Evolutionary conservation across 2,113 vertebrate genomes (phyloP).

Genomic region (Callorhinus ursinus): DNA sequence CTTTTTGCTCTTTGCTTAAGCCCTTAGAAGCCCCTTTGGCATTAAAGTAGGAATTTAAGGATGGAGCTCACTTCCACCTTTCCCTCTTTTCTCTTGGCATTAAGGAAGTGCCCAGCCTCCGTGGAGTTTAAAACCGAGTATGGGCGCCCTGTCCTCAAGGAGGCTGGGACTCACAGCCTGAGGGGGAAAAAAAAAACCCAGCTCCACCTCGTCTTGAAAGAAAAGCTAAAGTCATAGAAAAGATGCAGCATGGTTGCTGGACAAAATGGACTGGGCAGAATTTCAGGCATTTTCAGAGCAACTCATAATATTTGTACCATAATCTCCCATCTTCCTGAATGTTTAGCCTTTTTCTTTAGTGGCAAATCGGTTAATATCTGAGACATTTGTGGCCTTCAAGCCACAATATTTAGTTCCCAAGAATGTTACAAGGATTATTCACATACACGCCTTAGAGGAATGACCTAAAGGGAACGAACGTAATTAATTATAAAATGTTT

Average conservation of each 20-base stretch:
- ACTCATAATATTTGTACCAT: neutral
- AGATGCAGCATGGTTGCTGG: neutral
- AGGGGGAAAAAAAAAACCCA: neutral
- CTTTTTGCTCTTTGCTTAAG: neutral
- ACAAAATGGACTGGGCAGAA: neutral
- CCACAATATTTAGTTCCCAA: neutral
- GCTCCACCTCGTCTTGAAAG: neutral
- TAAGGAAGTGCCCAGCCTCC: neutral
- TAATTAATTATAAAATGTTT: neutral
- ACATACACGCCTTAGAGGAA: neutral
- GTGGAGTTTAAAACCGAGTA: accelerated
- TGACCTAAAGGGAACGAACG: neutral
- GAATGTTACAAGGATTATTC: neutral
- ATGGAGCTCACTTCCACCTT: neutral
- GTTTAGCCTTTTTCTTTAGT: neutral
- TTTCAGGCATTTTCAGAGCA: neutral
- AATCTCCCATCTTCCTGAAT: neutral
- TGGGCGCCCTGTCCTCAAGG: neutral
- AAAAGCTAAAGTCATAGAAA: neutral
- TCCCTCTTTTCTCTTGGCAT: neutral
- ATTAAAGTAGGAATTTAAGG: neutral
- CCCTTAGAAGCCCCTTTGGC: neutral
- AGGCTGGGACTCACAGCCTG: neutral
- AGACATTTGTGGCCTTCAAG: neutral
- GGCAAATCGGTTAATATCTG: neutral